Percentiles rank a stretch among this genome's conserved stretches.
Evolutionary conservation across 35 echinoderm and acorn worm species (phyloP).

Genomic region (Ophiothrix spiculata): DNA sequence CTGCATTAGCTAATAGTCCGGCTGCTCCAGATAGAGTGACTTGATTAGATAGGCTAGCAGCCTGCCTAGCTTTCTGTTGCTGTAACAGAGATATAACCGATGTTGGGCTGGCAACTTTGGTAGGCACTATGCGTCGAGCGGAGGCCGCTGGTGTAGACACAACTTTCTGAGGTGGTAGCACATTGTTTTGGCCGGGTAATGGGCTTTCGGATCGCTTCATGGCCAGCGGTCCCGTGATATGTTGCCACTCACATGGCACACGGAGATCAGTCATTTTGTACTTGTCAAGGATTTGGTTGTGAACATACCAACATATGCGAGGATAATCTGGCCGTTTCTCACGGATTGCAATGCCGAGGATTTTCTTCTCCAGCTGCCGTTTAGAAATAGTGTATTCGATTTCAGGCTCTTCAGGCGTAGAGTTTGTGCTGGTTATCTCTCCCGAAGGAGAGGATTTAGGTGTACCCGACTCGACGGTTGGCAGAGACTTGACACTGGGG

Average conservation of each 20-base stretch:
- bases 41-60: not conserved
- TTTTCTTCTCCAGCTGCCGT: constrained; percentile 84
- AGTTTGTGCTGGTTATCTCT: not conserved
- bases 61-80: not conserved
- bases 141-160: not conserved
- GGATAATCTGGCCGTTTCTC: constrained; percentile 56
- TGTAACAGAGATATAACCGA: not conserved
- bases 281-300: constrained; percentile 59
- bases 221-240: constrained; percentile 21
- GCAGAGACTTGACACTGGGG: not conserved
- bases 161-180: not conserved
- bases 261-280: constrained; percentile 60
- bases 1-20: no score
- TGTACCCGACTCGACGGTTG: not conserved
- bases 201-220: constrained; percentile 2
- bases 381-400: constrained; percentile 65
- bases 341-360: constrained; percentile 67
- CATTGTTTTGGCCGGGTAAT: not conserved
- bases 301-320: constrained; percentile 93
- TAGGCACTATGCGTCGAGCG: not conserved
- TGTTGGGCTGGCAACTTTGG: not conserved
- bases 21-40: not conserved
- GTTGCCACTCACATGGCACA: constrained; percentile 65
- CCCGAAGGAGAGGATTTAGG: not conserved
- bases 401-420: not conserved